Conservation (phyloP, 2,113 vertebrate species). For the Prinia subflava region DNA sequence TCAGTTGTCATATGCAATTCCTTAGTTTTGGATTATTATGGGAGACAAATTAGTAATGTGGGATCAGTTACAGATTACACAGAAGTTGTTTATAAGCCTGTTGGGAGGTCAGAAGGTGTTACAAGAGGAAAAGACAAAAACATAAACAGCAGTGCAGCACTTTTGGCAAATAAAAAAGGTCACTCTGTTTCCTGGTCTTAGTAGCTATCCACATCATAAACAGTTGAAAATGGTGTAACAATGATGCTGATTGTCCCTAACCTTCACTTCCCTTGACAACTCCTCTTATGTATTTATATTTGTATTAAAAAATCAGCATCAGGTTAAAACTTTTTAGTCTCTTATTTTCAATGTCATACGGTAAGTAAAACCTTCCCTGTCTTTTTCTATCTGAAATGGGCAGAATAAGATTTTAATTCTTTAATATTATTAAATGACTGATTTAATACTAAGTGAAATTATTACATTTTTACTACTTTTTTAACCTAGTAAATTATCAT, state of each 20-base stretch:
- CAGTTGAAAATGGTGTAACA: conserved; percentile 12
- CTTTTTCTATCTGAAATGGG: neutral
- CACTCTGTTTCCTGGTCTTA: conserved; percentile 56
- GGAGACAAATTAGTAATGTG: conserved; percentile 20
- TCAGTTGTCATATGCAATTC: neutral
- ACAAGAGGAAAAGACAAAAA: conserved; percentile 65
- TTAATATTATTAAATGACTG: neutral
- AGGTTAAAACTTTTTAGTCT: neutral
- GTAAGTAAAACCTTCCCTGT: neutral
- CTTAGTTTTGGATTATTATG: neutral
- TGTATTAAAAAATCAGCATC: neutral
- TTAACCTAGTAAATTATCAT: neutral
- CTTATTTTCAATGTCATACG: neutral
- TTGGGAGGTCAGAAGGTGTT: conserved; percentile 55
- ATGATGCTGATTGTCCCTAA: conserved; percentile 15
- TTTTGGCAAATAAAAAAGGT: conserved; percentile 64
- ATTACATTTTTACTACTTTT: neutral
- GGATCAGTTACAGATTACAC: conserved; percentile 32
- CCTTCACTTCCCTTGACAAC: conserved; percentile 20
- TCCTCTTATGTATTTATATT: neutral
- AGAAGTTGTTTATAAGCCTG: conserved; percentile 60
- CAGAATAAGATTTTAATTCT: neutral
- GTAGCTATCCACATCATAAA: conserved; percentile 29
- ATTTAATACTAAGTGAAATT: neutral
- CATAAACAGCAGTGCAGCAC: conserved; percentile 45